phyloP scores from a whole-genome alignment of 2,113 vertebrate genomes.

The Ageneiosus marmoratus region DNA sequence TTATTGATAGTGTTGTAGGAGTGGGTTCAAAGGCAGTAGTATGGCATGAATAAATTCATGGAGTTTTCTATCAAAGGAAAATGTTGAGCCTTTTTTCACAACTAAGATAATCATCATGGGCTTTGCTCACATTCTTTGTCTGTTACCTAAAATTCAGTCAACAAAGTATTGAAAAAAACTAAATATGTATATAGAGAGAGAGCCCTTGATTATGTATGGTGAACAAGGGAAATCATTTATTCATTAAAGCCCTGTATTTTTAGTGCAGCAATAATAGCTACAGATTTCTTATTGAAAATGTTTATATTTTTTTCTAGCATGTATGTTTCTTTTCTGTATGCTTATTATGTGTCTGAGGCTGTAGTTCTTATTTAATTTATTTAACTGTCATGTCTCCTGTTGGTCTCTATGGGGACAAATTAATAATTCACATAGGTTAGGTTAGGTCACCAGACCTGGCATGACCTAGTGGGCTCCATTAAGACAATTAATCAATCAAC shows the following conservation, averaged over 20 bases:
- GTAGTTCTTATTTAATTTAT: not conserved
- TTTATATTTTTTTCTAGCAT: not conserved
- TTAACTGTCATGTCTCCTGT: not conserved
- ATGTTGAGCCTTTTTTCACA: constrained; percentile 7
- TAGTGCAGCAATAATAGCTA: not conserved
- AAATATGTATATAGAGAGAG: no score
- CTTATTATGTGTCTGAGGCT: not conserved
- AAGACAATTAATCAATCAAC: constrained; percentile 5
- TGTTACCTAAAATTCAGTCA: not conserved
- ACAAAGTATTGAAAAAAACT: not conserved
- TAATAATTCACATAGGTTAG: constrained; percentile 30
- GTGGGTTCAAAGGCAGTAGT: constrained; percentile 42
- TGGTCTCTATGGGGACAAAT: not conserved
- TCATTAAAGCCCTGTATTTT: constrained; percentile 38
- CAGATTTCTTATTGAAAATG: constrained; percentile 1
- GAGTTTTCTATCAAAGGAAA: constrained; percentile 25
- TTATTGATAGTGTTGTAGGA: constrained; percentile 20
- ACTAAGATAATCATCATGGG: constrained; percentile 25
- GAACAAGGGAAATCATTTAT: constrained; percentile 42
- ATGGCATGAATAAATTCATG: constrained; percentile 45
- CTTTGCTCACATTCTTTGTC: not conserved
- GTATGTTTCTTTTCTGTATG: not conserved
- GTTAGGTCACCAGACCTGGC: not conserved
- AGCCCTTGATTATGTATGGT: constrained; percentile 41
- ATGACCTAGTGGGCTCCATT: not conserved